Evolutionary conservation across 2,797 vertebrate genomes (phyloP), one percentile per base, ranked within the genome.

Genomic region (Tarsius wallacei): DNA sequence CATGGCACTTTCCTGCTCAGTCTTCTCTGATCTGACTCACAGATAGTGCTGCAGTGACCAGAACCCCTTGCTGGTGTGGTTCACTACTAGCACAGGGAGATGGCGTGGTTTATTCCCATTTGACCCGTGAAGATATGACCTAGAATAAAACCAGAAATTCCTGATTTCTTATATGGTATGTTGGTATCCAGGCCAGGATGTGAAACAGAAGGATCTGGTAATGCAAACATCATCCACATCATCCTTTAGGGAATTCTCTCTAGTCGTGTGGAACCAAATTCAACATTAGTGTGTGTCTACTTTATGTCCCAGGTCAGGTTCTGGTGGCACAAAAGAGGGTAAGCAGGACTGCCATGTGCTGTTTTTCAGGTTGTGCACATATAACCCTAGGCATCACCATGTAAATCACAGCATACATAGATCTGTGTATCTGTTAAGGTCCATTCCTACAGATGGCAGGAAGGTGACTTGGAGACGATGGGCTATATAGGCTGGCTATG

Each of bases 11-110:
- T 61, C 31, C 77, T 26, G 16, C 61, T 36, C 49, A 16, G 7
- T 47, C 73, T 77, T 28, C 55, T 59, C 19, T 17, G 5, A 42
- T 21, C 6, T 47, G 63, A 83, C 61, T 89, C 47, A 22, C 0
- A 57, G 8, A 19, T 4, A 22, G 12, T 42, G 0, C 21, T 36
- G 7, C 24, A 49, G n/a, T 8, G 28, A 31, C 61, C 74, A 10
- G 14, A 7, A n/a, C 24, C 76, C 6, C 2, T 2, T 0, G 12
- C 14, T 15, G 8, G 0, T 9, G 1, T 9, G 1, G 16, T 21
- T 31, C 28, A 10, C 4, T 13, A 49, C 61, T 17, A 4, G 15
- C 31, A 5, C 42, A 15, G 47, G 51, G 28, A 22, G 28, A 19
- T 11, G 15, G 1, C 22, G 17, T 19, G 36, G 1, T 28, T 71